Evolutionary conservation across 2,888 invertebrate species (phyloP), one percentile per base, ranked within the genome.

Genomic region (Ptychoptera contaminata): DNA sequence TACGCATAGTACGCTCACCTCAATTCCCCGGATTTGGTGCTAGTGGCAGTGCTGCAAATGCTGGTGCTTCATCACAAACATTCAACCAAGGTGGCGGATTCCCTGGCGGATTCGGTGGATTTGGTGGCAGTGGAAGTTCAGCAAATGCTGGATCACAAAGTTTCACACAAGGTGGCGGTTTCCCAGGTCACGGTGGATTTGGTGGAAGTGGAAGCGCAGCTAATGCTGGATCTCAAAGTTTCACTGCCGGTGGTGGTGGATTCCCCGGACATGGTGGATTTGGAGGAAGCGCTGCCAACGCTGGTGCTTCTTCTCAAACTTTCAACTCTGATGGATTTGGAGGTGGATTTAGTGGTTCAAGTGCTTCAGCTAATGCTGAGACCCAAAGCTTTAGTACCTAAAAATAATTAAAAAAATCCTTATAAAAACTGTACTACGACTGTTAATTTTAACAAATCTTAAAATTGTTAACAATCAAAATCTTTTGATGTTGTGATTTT

Each of bases 281-380:
- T 9, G 32, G 32, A 3, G 32, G 32, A 4, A 32, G 32, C 8
- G 32, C 32, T n/a, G 9, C 32, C 2, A 32, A 32, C n/a, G 32
- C 32, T 32, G 32, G 11, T n/a, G 32, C 32, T 32, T 32, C 32
- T 11, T 32, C 32, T 7, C 32, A 32, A 32, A 32, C 11, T 7
- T 23, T 23, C 23, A 23, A 35, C n/a, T 7, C 14, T 35, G 14
- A 12, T 35, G 12, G n/a, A 9, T 35, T 35, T 35, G 14, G n/a
- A n/a, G 39, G 39, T 39, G 39, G 39, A 39, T 30, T 39, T 4
- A 14, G 30, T 12, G 39, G 39, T n/a, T 30, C 39, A 39, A 8
- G 12, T 8, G 30, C 39, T 30, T 8, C 6, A 9, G 39, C 39
- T 16, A 4, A 2, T 12, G 39, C 39, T 7, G 29, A 23, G 5